Base-by-base conservation (phyloP, 1,140 invertebrate species). In the Calephelis virginiensis region DNA sequence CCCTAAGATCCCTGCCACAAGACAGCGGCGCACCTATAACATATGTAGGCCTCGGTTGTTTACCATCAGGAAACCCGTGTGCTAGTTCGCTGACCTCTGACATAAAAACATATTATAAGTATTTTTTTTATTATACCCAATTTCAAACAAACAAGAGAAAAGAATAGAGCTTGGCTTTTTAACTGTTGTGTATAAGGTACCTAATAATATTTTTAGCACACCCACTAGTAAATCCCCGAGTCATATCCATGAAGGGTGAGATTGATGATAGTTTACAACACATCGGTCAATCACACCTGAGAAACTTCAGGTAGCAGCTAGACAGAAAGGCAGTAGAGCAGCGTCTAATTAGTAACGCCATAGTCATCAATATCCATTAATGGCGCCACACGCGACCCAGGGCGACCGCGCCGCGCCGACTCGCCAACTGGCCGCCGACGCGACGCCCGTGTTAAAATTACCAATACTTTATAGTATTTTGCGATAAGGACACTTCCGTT, bases 341-440 rank as follows among this genome's bases (percentile, higher is more conserved):
- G 69, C 77, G 79, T 80, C 76, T 87, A 89, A 89, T 89, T 89
- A 88, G 86, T 81, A 78, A 80, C 79, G 79, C 76, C 76, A 79
- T 81, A 74, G 81, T 80, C 86, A 89, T 89, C 86, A 86, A 90
- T 89, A 88, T 88, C 85, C 86, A 87, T 90, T 87, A 89, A 72
- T 68, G 88, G 86, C 88, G 85, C 86, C 85, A 80, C 88, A 88
- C 88, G 86, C 88, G 80, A 89, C 80, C 74, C 67, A 74, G 71
- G 71, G 67, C 76, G 74, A 49, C 73, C 67, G 72, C 70, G 75
- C 67, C 74, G 69, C 69, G 79, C 79, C 83, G 80, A 74, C 80
- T 75, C 80, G 85, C 85, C 86, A 76, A 70, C 67, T 70, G 65
- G 59, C 72, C 68, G 69, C 56, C 72, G 72, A 66, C 68, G 47